Percentiles rank a stretch among this genome's conserved stretches.
Evolutionary conservation across 2,888 invertebrate genomes (phyloP).

Genomic region (Drepanosiphum platanoidis): DNA sequence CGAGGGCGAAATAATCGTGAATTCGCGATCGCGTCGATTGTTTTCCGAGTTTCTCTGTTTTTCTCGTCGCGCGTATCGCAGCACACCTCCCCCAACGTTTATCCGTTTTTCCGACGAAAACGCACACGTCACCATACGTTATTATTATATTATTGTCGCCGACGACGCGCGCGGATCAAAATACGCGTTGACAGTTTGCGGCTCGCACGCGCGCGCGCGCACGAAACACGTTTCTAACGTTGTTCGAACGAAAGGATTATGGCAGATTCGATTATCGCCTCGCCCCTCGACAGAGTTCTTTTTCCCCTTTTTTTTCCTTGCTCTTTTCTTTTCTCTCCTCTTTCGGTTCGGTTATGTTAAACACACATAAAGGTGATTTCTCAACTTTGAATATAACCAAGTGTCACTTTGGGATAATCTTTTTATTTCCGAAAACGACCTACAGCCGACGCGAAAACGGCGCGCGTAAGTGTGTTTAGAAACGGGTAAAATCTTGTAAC

Average conservation of each 20-base stretch:
- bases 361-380: neutral
- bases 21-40: too few species aligned
- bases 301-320: neutral
- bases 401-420: conserved; percentile 2
- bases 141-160: too few species aligned
- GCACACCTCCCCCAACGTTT: too few species aligned
- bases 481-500: conserved; percentile 13
- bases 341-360: neutral
- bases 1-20: too few species aligned
- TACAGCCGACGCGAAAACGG: neutral
- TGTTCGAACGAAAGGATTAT: neutral
- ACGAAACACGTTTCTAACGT: neutral
- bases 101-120: too few species aligned
- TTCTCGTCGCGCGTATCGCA: too few species aligned
- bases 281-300: neutral
- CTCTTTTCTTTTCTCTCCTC: too few species aligned
- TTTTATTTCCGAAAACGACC: conserved; percentile 26
- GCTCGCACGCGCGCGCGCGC: too few species aligned
- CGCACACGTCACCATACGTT: too few species aligned
- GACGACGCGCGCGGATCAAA: too few species aligned
- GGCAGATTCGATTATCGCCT: neutral
- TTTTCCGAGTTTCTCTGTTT: too few species aligned
- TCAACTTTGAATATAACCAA: conserved; percentile 4
- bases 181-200: neutral
- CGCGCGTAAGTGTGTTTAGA: neutral